Percentiles rank a stretch among this genome's conserved stretches.
Evolutionary conservation across 2,113 vertebrate species (phyloP).

Genomic region (Ivindomyrus marchei): DNA sequence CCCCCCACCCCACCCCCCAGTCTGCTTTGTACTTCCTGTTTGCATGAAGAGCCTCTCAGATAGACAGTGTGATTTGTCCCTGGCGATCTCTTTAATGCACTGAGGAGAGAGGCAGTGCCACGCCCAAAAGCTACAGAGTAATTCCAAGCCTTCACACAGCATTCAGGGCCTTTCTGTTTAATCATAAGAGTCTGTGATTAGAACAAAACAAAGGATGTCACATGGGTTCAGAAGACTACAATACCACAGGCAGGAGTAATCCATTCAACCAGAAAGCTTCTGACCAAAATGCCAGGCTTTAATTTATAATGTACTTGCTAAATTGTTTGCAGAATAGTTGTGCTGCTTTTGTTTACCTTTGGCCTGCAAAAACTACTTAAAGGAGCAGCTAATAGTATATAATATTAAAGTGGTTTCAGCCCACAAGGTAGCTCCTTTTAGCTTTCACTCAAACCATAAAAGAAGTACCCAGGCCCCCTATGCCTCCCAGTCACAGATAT

Average conservation of each 20-base stretch:
- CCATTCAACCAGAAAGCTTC: neutral
- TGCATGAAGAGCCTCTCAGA: slow-evolving; percentile 33
- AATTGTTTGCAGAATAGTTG: neutral
- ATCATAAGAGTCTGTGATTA: neutral
- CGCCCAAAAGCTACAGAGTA: neutral
- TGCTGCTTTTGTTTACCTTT: neutral
- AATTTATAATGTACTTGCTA: neutral
- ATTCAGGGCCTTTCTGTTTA: neutral
- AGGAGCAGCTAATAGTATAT: neutral
- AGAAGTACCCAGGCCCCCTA: neutral
- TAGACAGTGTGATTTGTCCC: slow-evolving; percentile 32
- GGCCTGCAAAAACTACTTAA: neutral
- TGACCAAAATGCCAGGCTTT: neutral
- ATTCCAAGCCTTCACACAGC: neutral
- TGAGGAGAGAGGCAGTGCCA: slow-evolving; percentile 38
- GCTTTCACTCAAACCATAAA: neutral
- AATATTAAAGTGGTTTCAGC: neutral
- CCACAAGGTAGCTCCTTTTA: neutral
- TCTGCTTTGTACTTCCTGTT: slow-evolving; percentile 56
- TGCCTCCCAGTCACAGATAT: neutral
- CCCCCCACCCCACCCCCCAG: slow-evolving; percentile 45
- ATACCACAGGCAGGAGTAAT: neutral
- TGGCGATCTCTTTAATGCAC: neutral
- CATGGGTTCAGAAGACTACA: neutral
- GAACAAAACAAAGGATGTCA: neutral